A percentile compares a stretch with the other conserved stretches of the same genome.
Evolutionary conservation across 2,888 invertebrate species (phyloP).

Genomic region (Macrophya annulata): DNA sequence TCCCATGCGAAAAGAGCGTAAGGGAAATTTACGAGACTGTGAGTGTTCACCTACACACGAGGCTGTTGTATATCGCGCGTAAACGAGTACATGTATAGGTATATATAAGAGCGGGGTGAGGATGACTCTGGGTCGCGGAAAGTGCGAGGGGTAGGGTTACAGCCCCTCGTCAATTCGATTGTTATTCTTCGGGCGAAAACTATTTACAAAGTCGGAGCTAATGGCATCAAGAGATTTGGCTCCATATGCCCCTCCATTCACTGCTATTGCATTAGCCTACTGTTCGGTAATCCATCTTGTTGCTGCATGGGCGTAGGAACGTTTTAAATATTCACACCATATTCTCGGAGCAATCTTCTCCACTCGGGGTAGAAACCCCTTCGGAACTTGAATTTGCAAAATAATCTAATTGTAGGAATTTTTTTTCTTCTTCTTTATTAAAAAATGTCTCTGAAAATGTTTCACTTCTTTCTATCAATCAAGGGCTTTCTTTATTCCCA

Average conservation of each 20-base stretch:
- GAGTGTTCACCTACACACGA: background rate
- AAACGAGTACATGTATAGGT: slow-evolving; percentile 38
- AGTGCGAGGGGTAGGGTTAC: slow-evolving; percentile 64
- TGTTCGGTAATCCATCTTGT: slow-evolving; percentile 66
- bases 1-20: slow-evolving; percentile 60
- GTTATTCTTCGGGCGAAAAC: slow-evolving; percentile 78
- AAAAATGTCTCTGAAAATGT: background rate
- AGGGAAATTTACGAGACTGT: slow-evolving; percentile 14
- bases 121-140: slow-evolving; percentile 34
- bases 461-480: background rate
- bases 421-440: background rate
- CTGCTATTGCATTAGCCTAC: slow-evolving; percentile 65
- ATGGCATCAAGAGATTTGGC: slow-evolving; percentile 77
- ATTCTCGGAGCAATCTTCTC: slow-evolving; percentile 27
- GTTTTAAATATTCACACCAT: slow-evolving; percentile 52
- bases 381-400: background rate
- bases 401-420: slow-evolving; percentile 2
- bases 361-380: background rate
- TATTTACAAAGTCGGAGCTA: slow-evolving; percentile 78
- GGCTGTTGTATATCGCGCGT: background rate
- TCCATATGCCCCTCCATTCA: slow-evolving; percentile 69
- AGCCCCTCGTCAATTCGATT: slow-evolving; percentile 69
- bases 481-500: background rate
- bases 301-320: slow-evolving; percentile 55
- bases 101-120: background rate